phyloP scores from a whole-genome alignment of 2,797 vertebrate genomes.

The Cyclopterus lumpus region DNA sequence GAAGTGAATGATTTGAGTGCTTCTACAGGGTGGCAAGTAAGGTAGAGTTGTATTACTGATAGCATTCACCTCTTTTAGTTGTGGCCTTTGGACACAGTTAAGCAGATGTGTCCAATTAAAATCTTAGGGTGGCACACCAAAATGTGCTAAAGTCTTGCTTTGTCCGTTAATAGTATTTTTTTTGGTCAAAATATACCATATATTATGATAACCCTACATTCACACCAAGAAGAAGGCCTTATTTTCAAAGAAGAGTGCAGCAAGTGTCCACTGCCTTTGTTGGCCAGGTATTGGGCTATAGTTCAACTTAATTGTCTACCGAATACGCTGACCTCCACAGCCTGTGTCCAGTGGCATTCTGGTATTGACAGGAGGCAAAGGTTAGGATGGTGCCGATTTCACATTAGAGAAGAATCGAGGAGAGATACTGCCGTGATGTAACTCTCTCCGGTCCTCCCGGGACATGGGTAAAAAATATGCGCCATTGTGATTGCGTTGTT shows the following conservation, averaged over 20 bases:
- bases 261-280: background rate
- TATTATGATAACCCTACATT: background rate
- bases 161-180: background rate
- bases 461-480: background rate
- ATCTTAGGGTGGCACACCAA: background rate
- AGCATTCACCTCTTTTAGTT: conserved; percentile 4
- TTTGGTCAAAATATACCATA: background rate
- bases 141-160: background rate
- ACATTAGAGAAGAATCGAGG: background rate
- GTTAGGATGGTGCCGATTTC: background rate
- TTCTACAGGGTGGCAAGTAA: background rate
- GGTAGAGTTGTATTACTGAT: background rate
- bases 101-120: conserved; percentile 6
- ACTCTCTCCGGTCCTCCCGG: background rate
- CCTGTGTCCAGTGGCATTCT: background rate
- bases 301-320: background rate
- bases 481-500: background rate
- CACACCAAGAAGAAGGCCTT: background rate
- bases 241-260: background rate
- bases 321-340: background rate
- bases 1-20: conserved; percentile 6
- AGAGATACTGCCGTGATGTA: background rate
- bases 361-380: background rate
- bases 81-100: background rate
- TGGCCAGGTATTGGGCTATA: background rate